Evolutionary conservation across 2,797 vertebrate species (phyloP), one percentile per base, ranked within the genome.

Genomic region (Gallirallus australis): DNA sequence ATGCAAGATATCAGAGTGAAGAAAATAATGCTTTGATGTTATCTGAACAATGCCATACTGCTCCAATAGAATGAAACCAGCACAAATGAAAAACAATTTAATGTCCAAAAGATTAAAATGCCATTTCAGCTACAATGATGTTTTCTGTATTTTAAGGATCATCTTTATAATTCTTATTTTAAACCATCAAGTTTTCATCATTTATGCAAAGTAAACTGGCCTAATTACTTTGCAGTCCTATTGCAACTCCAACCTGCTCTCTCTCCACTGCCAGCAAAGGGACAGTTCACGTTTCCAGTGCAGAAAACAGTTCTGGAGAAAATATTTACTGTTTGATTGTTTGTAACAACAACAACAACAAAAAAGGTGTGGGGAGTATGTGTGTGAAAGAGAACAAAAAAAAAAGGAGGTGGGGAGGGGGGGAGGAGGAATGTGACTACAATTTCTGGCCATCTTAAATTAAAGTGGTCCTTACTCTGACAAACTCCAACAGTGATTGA

Each of bases 351-450:
- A 82, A 42, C 42, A 82, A 77, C 6, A 40, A 40, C 15, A 40
- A 40, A 90, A 37, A n/a, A 9, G 23, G 50, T 3, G 17, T 4
- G n/a, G 24, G 3, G 7, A n/a, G 17, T 47, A 47, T 6, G 10
- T 47, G 47, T 53, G 20, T 25, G 48, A 50, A 21, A 64, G 47
- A 23, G 47, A 47, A 47, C 47, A 20, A 42, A 21, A 15, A 5
- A 1, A 3, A 10, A 35, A 35, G 33, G 33, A 35, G 33, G 33
- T 7, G 33, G 33, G 8, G 7, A 2, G 5, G 2, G 42, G 42
- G 18, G 42, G 42, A 42, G 42, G 42, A 37, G 42, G 42, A 42
- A 42, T 19, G 42, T 17, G 3, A 64, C 11, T 42, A 73, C 13
- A 73, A 85, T 82, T 40, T 80, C 28, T 25, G 12, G 4, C 4